Evolutionary conservation across 2,797 vertebrate species (phyloP), one percentile per base, ranked within the genome.

Genomic region (Benthosema pterotum): DNA sequence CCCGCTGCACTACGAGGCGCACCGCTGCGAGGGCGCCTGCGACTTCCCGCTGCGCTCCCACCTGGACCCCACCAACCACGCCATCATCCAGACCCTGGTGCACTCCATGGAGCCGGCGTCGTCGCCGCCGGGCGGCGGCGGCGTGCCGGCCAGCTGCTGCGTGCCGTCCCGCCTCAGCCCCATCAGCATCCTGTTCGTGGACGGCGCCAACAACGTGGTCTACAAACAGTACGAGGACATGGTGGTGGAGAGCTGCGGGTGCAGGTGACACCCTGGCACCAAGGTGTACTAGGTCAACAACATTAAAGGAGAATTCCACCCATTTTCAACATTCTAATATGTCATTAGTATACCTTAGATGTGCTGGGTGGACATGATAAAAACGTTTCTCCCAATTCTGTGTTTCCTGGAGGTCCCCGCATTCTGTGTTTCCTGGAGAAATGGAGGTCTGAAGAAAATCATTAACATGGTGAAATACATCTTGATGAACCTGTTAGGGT

Each of bases 161-260:
- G 96, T 98, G 16, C 96, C 97, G 75, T 96, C 97, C 77, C 96
- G 95, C 70, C 88, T 99, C 72, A 97, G 95, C 76, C 96, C 97
- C 80, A 98, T 98, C 89, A 98, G 96, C 91, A 99, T 98, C 87
- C 91, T 99, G 17, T 99, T 98, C 90, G 97, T 97, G 73, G 97
- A 98, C 89, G 95, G 96, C 0, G 96, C 95, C 65, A 98, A 98
- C 62, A 99, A 98, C 76, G 97, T 99, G 59, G 97, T 99, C 66
- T 99, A 98, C 90, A 99, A 97, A 78, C 97, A 98, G 86, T 98
- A 99, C 65, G 97, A 99, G 91, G 97, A 99, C 86, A 99, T 98
- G 97, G 96, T 99, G 83, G 97, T 98, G 80, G 97, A 99, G 83
- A 95, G 96, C 42, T 99, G 97, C 48, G 97, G 97, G 66, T 99